Base-by-base conservation (phyloP, 2,797 vertebrate species). In the Protonibea diacanthus region DNA sequence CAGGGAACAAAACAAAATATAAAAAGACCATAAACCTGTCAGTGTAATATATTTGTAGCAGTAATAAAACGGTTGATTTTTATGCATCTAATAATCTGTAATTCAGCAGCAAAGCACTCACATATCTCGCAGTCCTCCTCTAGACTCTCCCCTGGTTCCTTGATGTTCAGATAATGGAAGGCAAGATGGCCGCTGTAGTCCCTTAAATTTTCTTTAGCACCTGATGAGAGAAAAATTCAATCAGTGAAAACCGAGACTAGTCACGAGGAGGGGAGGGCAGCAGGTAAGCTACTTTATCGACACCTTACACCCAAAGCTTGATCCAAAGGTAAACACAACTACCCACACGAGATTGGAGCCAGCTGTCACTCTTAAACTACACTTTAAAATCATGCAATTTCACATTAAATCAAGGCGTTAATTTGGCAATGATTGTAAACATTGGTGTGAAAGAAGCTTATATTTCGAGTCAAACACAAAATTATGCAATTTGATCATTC, bases 121-220 rank as follows among this genome's bases (percentile, higher is more conserved):
- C 95, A 88, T 18, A 94, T 81, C 23, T 92, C 91, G 2, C 76
- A 76, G 51, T 91, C 88, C 5, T 93, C 90, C 52, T 91, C 89
- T 1, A 75, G 65, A 60, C 60, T 84, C 21, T 93, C 33, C 33
- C 33, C 84, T 0, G 91, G 29, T 14, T 94, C 93, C 62, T 87
- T 93, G 21, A 80, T 55, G 78, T 82, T 90, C 33, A 95, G 90
- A 81, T 96, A 96, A 66, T 96, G 90, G 70, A 74, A 75, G 25
- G 95, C 91, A 40, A 96, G 88, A 72, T 71, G 95, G 49, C 96
- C 96, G 21, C 95, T 96, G 92, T 96, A 94, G 86, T 96, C 96
- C 73, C 95, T 87, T 21, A 96, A 15, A 67, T 94, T 94, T 62
- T 95, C 92, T 80, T 94, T 95, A 2, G 96, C 96, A 21, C 96